A percentile compares a stretch with the other conserved stretches of the same genome.
Conservation (phyloP, 2,113 vertebrate species). For the Octodon degus region DNA sequence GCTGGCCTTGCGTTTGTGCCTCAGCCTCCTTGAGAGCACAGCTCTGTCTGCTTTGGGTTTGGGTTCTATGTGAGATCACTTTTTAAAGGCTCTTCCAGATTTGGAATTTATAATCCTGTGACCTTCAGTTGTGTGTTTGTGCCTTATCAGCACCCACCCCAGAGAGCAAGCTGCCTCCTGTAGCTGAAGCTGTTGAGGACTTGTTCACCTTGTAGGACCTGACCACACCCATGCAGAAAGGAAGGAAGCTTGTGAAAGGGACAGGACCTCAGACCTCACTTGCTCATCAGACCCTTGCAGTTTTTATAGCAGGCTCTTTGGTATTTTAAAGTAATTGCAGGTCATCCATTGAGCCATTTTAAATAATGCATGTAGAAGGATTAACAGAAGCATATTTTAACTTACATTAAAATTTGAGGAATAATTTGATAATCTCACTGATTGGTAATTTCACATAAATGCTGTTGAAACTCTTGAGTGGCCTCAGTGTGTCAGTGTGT, state of each 20-base stretch:
- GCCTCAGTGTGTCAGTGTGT: not conserved
- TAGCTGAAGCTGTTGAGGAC: not conserved
- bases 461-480: not conserved
- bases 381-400: conserved; percentile 36
- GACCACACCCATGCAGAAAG: not conserved
- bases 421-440: not conserved
- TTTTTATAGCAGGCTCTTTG: not conserved
- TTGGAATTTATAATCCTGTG: not conserved
- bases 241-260: not conserved
- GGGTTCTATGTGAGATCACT: not conserved
- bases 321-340: not conserved
- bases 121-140: not conserved
- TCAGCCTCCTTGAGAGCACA: not conserved
- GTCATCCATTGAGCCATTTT: conserved; percentile 33
- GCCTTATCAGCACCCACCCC: not conserved
- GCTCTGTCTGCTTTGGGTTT: not conserved
- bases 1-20: not conserved
- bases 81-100: not conserved
- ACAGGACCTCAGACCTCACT: not conserved
- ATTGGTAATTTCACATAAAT: conserved; percentile 6
- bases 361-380: not conserved
- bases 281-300: not conserved
- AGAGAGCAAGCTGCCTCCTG: not conserved
- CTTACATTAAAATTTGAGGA: conserved; percentile 30
- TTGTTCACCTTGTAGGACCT: not conserved